Conservation (phyloP, 1,140 invertebrate genomes). For the Belonocnema kinseyi region DNA sequence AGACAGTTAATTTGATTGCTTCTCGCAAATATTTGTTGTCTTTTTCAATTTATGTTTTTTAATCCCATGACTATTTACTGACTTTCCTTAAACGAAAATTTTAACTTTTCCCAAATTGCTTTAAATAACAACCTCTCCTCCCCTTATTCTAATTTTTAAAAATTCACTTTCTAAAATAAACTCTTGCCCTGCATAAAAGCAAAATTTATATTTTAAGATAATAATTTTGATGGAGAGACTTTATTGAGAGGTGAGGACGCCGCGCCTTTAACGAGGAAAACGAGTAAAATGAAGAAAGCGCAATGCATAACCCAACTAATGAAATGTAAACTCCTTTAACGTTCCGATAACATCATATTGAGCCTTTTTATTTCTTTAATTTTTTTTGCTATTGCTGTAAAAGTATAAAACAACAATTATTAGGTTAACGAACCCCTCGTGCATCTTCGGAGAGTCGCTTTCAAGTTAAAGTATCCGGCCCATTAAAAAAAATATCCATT, state of each 20-base stretch:
- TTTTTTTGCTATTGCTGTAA: not conserved
- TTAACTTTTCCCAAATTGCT: too few species aligned
- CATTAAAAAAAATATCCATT: not conserved
- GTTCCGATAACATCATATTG: slow-evolving; percentile 30
- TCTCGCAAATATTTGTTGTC: too few species aligned
- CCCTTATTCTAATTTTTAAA: too few species aligned
- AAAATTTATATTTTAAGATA: not conserved
- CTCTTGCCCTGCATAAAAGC: too few species aligned
- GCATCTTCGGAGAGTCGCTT: not conserved
- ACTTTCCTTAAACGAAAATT: too few species aligned
- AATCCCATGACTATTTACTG: too few species aligned
- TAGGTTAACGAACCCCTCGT: not conserved
- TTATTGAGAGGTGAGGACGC: not conserved
- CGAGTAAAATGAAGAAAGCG: not conserved
- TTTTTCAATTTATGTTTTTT: too few species aligned
- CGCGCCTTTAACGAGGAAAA: not conserved
- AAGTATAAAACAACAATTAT: slow-evolving; percentile 6
- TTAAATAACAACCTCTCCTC: too few species aligned
- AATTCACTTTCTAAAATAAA: too few species aligned
- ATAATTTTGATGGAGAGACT: not conserved
- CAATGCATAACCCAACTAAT: slow-evolving; percentile 32
- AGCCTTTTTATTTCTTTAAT: not conserved
- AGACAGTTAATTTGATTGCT: too few species aligned
- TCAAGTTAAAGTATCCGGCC: not conserved
- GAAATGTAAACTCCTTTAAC: slow-evolving; percentile 39